Base-by-base conservation (phyloP, 1,140 invertebrate species). In the Panonychus citri region DNA sequence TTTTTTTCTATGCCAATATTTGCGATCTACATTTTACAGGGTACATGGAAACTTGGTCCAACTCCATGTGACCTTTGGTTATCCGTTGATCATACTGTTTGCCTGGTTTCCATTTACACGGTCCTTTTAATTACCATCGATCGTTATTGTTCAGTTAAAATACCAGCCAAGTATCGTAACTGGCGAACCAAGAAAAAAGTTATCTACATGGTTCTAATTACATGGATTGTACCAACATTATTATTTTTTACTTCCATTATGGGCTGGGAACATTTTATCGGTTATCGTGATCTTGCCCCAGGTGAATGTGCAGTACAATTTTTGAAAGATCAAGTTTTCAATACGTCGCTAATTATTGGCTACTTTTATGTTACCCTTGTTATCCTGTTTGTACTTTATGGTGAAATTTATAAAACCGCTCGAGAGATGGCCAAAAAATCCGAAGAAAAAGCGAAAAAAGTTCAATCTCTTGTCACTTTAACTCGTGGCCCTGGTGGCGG, bases 171-270 rank as follows among this genome's bases (percentile, higher is more conserved):
- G 64, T 99, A 99, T 70, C 76, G 94, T 51, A 81, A 85, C 63
- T 99, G 95, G 95, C 75, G 95, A 48, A 98, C 95, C 0, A 89
- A 93, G 64, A 80, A 81, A 59, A 78, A 83, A 62, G 85, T 93
- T 1, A 80, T 89, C 39, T 87, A 82, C 75, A 90, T 98, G 69
- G 70, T 79, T n/a, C 68, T 71, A 1, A 62, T 73, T 15, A 98
- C 91, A 0, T 99, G 95, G 95, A 86, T 97, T 34, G 83, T 98
- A 57, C 94, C 95, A 4, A 83, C 87, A 1, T 70, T 95, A 17
- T 72, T 99, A 3, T 99, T 99, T 70, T 98, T 98, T 68, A 90
- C 90, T 54, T 90, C 87, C 55, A 97, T 99, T 60, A 95, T 99
- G 66, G 94, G 93, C 28, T 99, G 95, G 91, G 91, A 96, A 67